Conservation (phyloP, 2,888 invertebrate genomes). For the Phyllotreta striolata region DNA sequence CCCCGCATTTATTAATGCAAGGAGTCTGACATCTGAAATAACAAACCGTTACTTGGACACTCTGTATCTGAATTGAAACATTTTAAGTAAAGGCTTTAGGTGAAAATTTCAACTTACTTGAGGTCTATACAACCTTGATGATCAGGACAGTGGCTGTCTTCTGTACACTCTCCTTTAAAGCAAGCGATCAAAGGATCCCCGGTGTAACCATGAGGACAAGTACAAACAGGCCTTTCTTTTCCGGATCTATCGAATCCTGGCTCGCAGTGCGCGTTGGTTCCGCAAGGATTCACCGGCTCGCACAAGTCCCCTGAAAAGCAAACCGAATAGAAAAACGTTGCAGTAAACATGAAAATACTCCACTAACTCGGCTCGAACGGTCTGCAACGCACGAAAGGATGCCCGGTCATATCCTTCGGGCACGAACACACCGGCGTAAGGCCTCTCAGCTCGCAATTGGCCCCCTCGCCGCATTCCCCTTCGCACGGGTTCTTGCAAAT, state of each 20-base stretch:
- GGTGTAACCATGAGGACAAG: slow-evolving; percentile 79
- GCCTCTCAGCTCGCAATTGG: slow-evolving; percentile 80
- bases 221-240: slow-evolving; percentile 85
- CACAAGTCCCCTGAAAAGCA: slow-evolving; percentile 75
- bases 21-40: slow-evolving; percentile 67
- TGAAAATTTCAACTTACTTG: slow-evolving; percentile 66
- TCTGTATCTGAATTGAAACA: no score
- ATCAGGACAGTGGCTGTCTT: slow-evolving; percentile 79
- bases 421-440: slow-evolving; percentile 87
- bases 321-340: slow-evolving; percentile 1
- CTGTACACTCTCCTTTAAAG: slow-evolving; percentile 79
- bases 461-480: slow-evolving; percentile 80
- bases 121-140: slow-evolving; percentile 81
- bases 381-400: slow-evolving; percentile 83
- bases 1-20: slow-evolving; percentile 80
- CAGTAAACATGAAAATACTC: neutral
- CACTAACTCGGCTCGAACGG: slow-evolving; percentile 79
- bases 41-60: neutral
- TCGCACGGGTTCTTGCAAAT: slow-evolving; percentile 86
- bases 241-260: slow-evolving; percentile 85
- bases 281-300: slow-evolving; percentile 89
- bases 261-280: slow-evolving; percentile 77
- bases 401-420: slow-evolving; percentile 86
- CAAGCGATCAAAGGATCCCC: slow-evolving; percentile 80
- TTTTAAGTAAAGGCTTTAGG: no score